A percentile compares a stretch with the other conserved stretches of the same genome.
phyloP scores from a whole-genome alignment of 1,140 invertebrate species.

The Tachypleus tridentatus region DNA sequence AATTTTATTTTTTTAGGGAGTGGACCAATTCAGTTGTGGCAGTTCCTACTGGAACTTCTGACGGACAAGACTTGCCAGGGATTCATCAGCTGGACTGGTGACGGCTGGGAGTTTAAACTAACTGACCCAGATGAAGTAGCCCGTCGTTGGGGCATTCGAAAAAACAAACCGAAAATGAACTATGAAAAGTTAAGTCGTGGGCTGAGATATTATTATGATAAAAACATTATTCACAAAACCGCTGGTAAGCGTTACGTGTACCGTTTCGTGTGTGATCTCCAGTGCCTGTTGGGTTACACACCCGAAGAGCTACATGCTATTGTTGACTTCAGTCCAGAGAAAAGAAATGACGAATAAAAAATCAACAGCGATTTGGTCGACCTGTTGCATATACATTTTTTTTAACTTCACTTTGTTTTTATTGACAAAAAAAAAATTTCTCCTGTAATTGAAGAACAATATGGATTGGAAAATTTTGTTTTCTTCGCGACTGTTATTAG shows the following conservation, averaged over 20 bases:
- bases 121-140: slow-evolving; percentile 97
- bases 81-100: slow-evolving; percentile 96
- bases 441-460: too few relatives aligned
- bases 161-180: slow-evolving; percentile 99
- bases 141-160: slow-evolving; percentile 87
- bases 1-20: slow-evolving; percentile 44
- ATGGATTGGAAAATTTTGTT: too few relatives aligned
- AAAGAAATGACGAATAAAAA: slow-evolving; percentile 68
- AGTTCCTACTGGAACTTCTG: slow-evolving; percentile 87
- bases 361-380: slow-evolving; percentile 4
- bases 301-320: slow-evolving; percentile 83
- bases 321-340: slow-evolving; percentile 87
- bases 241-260: slow-evolving; percentile 98
- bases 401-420: too few relatives aligned
- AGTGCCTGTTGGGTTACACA: slow-evolving; percentile 77
- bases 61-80: slow-evolving; percentile 92
- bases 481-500: too few relatives aligned
- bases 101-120: slow-evolving; percentile 97
- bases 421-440: too few relatives aligned
- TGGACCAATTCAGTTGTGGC: slow-evolving; percentile 92
- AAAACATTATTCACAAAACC: slow-evolving; percentile 97
- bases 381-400: too few relatives aligned
- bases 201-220: slow-evolving; percentile 95
- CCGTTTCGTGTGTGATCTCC: slow-evolving; percentile 92
- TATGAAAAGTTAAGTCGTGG: slow-evolving; percentile 94